Percentiles rank a stretch among this genome's conserved stretches.
phyloP scores from a whole-genome alignment of 2,888 invertebrate species.

The Hermodice carunculata region DNA sequence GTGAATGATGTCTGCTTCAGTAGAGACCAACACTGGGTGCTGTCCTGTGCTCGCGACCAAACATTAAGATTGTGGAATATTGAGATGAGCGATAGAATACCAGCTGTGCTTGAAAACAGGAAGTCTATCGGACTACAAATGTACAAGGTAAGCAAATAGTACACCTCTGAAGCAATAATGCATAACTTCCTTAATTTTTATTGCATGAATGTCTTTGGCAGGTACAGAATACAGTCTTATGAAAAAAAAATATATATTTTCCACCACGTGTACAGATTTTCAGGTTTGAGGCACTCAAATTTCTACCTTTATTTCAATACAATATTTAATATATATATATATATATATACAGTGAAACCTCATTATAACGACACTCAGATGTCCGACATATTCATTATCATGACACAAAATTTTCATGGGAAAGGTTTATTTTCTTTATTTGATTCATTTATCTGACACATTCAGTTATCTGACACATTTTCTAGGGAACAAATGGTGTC shows the following conservation, averaged over 20 bases:
- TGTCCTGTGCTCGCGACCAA: conserved; percentile 65
- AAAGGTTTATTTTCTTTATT: not conserved
- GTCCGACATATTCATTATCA: too few relatives aligned
- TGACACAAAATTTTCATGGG: not conserved
- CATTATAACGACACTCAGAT: too few relatives aligned
- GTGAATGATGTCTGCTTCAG: conserved; percentile 65
- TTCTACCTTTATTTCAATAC: conserved; percentile 1
- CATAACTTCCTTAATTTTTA: not conserved
- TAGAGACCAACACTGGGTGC: conserved; percentile 60
- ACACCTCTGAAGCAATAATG: not conserved
- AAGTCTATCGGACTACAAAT: conserved; percentile 62
- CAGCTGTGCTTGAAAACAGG: conserved; percentile 61
- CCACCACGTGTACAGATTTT: too few relatives aligned
- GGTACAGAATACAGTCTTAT: not conserved
- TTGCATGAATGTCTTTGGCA: not conserved
- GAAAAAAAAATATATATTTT: not conserved
- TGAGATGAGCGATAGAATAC: conserved; percentile 63
- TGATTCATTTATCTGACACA: not conserved
- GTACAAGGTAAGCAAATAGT: conserved; percentile 47
- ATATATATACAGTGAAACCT: too few relatives aligned
- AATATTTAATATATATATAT: too few relatives aligned
- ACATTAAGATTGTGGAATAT: conserved; percentile 68
- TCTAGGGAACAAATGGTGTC: too few relatives aligned
- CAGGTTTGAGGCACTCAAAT: too few relatives aligned
- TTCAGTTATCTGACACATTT: too few relatives aligned